Percentiles rank a stretch among this genome's conserved stretches.
Evolutionary conservation across 2,797 vertebrate species (phyloP).

Genomic region (Tapirus indicus): DNA sequence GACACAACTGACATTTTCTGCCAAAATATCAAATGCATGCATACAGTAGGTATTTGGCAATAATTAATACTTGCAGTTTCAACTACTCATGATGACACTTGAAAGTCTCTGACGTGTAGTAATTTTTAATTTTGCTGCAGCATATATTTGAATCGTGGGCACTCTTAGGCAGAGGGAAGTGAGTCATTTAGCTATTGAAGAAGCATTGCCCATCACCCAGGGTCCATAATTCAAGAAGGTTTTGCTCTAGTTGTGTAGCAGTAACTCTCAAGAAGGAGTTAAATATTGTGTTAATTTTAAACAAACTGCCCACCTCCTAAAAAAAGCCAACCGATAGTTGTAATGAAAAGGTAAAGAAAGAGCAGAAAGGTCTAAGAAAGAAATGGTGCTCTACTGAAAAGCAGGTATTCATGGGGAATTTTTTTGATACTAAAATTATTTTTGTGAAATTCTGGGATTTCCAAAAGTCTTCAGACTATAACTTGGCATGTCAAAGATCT

Average conservation of each 20-base stretch:
- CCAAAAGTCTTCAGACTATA: conserved; percentile 11
- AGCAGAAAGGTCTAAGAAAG: background rate
- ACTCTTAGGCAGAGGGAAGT: background rate
- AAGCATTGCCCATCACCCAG: background rate
- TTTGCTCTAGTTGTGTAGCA: background rate
- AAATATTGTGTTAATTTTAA: background rate
- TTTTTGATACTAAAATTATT: conserved; percentile 13
- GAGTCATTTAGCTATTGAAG: background rate
- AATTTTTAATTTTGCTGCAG: background rate
- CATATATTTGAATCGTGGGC: background rate
- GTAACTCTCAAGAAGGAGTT: background rate
- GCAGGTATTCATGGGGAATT: background rate
- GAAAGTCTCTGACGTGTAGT: background rate
- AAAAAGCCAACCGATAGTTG: background rate
- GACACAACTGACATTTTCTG: background rate
- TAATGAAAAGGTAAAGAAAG: conserved; percentile 40
- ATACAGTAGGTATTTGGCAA: background rate
- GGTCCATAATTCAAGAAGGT: background rate
- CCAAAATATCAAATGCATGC: background rate
- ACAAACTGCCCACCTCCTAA: background rate
- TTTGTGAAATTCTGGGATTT: conserved; percentile 61
- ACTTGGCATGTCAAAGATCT: conserved; percentile 10
- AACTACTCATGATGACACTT: background rate
- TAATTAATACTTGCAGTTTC: background rate
- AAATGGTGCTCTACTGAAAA: background rate